Evolutionary conservation across 2,888 invertebrate species (phyloP), one percentile per base, ranked within the genome.

Genomic region (Fissipunctia ypsillon): DNA sequence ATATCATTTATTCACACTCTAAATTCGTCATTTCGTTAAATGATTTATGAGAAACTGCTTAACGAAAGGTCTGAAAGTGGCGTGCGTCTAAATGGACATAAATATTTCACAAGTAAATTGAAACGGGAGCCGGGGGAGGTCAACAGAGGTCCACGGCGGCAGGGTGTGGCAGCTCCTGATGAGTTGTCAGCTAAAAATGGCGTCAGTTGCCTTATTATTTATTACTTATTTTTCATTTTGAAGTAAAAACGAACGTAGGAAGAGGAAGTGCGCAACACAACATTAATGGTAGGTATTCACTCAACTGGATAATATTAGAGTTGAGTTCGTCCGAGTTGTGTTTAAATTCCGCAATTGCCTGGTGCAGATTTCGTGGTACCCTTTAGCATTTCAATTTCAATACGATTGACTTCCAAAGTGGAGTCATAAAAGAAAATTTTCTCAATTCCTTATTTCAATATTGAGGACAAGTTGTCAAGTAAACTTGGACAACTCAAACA

Each of bases 21-120:
- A 86, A 88, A 90, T 87, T 87, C 81, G 78, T 87, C 85, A 86
- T 90, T 88, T 85, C 79, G 77, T 81, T 88, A 84, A 89, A 85
- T 88, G 82, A 90, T 89, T 89, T 87, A 89, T 79, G 80, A 80
- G 80, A 84, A 83, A 80, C 82, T 83, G 85, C 82, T 84, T 86
- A 76, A 78, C 78, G 81, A 78, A 83, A 83, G 66, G 84, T 69
- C 85, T 88, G 86, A 76, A 86, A 89, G 82, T 89, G 88, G 85
- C 86, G 86, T 84, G 72, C 83, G 83, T 86, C 86, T 89, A 90
- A 90, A 91, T 90, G 87, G 84, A 88, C 86, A 87, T 91, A 88
- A 91, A 92, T 92, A 91, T 92, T 91, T 89, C 80, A 90, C 73
- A 86, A 88, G 88, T 81, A 90, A 91, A 92, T 91, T 90, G 87